Evolutionary conservation across 2,113 vertebrate genomes (phyloP), one percentile per base, ranked within the genome.

Genomic region (Scomber scombrus): DNA sequence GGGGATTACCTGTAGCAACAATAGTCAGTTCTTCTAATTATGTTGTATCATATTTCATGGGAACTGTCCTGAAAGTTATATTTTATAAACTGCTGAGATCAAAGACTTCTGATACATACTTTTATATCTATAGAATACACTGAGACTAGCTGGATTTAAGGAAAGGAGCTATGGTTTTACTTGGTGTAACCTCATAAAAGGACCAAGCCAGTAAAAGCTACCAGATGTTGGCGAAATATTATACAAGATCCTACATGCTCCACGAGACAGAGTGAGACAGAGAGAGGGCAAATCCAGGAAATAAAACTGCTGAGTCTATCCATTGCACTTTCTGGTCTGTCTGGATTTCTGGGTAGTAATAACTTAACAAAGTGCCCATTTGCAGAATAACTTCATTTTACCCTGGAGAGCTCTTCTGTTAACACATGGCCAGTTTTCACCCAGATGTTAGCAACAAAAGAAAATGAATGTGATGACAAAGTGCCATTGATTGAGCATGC

Each of bases 201-300:
- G 79, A 70, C 51, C 10, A 49, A 68, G 78, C 63, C 75, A 82
- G 90, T 93, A 93, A 93, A 93, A 90, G 90, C 86, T 87, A 90
- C 88, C 92, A 94, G 92, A 93, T 92, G 93, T 91, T 73, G 60
- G 79, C 75, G 89, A 91, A 93, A 92, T 89, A 89, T 89, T 85
- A 91, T 85, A 91, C 91, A 89, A 80, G 86, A 87, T 75, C 73
- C 81, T 81, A 82, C 88, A 90, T 78, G 90, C 78, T 91, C 31
- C 73, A 66, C 11, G 29, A 82, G 89, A 86, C 77, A 71, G 55
- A 70, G 55, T 58, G 63, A 90, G 84, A 75, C 55, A 72, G 82
- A 71, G 55, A 75, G 77, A 80, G 83, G 86, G 86, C 87, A 90
- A 86, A 90, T 78, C 51, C 87, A 90, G 91, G 89, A 86, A 90